Base-by-base conservation (phyloP, 2,113 vertebrate species). In the Triplophysa dalaica region DNA sequence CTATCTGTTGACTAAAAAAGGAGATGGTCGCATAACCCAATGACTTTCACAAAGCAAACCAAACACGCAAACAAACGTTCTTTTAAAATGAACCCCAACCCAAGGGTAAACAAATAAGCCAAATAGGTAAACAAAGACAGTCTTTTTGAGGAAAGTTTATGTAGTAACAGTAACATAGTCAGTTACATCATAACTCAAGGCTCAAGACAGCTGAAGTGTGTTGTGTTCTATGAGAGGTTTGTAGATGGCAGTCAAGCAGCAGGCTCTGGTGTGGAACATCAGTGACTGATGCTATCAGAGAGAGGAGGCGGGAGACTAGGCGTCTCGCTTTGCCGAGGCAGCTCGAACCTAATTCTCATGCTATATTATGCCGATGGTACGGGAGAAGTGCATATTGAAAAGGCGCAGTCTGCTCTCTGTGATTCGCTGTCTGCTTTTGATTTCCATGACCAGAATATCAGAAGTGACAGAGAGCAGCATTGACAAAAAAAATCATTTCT, bases 241-340 rank as follows among this genome's bases (percentile, higher is more conserved):
- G 48, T 50, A 50, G 12, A 50, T 50, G 48, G 4, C 50, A 52
- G 50, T 52, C 13, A 4, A 52, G 16, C 50, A 52, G 2, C 50
- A 17, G 43, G 8, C 43, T 45, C 43, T 45, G 43, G 43, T 45
- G 50, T 54, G 48, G 11, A 16, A 33, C 4, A 43, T 41, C n/a
- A 54, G 41, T 56, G 50, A n/a, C 11, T 65, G 60, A 70, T 78
- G 48, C 75, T 65, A 66, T 83, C 54, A 81, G 69, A 58, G 7
- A 74, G 70, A 38, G 33, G 33, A 38, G 33, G 33, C 6, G 33
- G 33, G 33, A 68, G 52, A 70, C 41, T 66, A 22, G 67, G 48
- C 2, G 1, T 2, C 21, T 1, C 3, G 24, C n/a, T 69, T 41
- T 0, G 1, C 2, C 24, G 8, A 67, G 33, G 29, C 65, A 68